These are phyloP conservation scores for Empis stercorea DNA, from an alignment of 2,888 invertebrate species.

Conservation along the genomic window DNA sequence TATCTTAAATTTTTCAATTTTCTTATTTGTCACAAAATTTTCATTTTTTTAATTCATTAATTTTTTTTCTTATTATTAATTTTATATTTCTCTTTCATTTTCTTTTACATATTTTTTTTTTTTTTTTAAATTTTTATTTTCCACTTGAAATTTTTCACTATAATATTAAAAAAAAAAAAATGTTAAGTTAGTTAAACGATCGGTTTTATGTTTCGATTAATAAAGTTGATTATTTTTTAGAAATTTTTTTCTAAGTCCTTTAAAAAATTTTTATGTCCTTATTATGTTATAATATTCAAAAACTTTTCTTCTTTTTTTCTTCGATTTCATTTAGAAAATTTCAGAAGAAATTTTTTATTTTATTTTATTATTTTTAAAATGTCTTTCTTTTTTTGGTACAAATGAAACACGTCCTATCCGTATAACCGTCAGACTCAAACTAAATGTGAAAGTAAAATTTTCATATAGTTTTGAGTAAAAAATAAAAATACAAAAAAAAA, in stretches of 20 bases:
- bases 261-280: no score
- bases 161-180: no score
- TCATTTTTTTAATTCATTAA: neutral
- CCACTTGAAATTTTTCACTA: neutral
- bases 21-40: neutral
- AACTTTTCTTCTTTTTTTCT: neutral
- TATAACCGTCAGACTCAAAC: slow-evolving; percentile 35
- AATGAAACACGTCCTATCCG: slow-evolving; percentile 29
- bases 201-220: neutral
- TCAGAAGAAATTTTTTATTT: no score
- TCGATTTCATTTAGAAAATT: neutral
- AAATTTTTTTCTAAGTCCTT: no score
- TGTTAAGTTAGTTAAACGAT: no score
- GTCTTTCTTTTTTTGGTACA: no score
- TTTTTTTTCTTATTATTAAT: neutral
- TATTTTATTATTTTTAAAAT: no score
- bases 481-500: no score
- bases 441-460: slow-evolving; percentile 14
- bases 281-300: neutral
- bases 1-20: no score
- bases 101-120: neutral
- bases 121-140: neutral
- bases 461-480: no score
- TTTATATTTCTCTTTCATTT: no score
- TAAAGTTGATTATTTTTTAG: neutral